These are phyloP conservation scores for Prosopocoilus inquinatus DNA, from an alignment of 2,888 invertebrate genomes.

Conservation along the genomic window DNA sequence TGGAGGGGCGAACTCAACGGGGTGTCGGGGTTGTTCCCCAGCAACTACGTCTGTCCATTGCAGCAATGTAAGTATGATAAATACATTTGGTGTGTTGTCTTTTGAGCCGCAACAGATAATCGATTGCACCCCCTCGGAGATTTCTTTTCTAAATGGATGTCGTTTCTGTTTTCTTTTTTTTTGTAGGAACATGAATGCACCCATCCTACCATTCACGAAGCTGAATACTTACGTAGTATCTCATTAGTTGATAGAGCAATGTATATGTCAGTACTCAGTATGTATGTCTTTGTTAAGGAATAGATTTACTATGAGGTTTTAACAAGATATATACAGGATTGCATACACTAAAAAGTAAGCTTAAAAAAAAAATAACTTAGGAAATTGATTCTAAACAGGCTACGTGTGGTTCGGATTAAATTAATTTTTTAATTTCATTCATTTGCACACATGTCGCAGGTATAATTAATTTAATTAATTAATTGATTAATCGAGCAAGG, in stretches of 20 bases:
- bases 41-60: constrained; percentile 86
- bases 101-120: background rate
- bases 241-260: constrained; percentile 20
- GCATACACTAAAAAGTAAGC: too few relatives aligned
- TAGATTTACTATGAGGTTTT: constrained; percentile 11
- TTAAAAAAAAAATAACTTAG: too few relatives aligned
- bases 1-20: constrained; percentile 95
- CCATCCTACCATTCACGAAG: constrained; percentile 50
- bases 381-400: too few relatives aligned
- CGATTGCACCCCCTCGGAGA: background rate
- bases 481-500: too few relatives aligned
- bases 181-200: constrained; percentile 49
- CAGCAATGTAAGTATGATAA: constrained; percentile 62
- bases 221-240: constrained; percentile 30
- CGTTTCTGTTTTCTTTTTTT: constrained; percentile 23
- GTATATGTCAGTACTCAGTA: constrained; percentile 9
- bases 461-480: too few relatives aligned
- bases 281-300: constrained; percentile 7
- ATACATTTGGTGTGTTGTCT: background rate
- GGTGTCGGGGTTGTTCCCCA: constrained; percentile 88
- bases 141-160: background rate
- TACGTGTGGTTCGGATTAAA: too few relatives aligned
- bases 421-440: too few relatives aligned
- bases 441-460: too few relatives aligned
- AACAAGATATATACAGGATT: constrained; percentile 16